phyloP scores from a whole-genome alignment of 2,797 vertebrate species.

The Eremophila alpestris region DNA sequence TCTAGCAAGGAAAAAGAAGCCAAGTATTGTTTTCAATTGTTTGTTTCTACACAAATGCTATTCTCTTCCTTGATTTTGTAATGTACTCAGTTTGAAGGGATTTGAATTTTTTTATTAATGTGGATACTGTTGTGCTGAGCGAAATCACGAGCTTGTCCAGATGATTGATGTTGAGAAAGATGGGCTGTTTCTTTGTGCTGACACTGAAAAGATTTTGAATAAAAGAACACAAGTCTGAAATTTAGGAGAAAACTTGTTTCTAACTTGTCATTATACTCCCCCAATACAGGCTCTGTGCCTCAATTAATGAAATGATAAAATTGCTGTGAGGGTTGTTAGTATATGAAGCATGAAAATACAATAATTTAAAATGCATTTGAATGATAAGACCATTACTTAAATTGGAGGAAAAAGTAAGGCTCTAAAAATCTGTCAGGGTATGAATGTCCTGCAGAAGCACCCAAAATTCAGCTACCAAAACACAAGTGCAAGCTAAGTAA shows the following conservation, averaged over 20 bases:
- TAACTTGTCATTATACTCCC: background rate
- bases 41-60: constrained; percentile 55
- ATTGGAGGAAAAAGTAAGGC: background rate
- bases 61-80: constrained; percentile 57
- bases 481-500: background rate
- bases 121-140: background rate
- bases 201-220: constrained; percentile 2
- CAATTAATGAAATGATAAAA: background rate
- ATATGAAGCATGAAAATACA: background rate
- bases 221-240: background rate
- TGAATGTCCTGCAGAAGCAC: background rate
- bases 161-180: constrained; percentile 19
- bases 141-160: constrained; percentile 41
- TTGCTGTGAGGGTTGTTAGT: background rate
- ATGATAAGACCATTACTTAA: background rate
- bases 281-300: background rate
- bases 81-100: constrained; percentile 27
- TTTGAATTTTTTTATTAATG: background rate
- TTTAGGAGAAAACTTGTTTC: background rate
- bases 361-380: background rate
- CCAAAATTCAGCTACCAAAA: background rate
- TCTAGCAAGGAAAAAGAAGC: constrained; percentile 37
- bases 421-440: background rate
- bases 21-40: constrained; percentile 46
- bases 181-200: constrained; percentile 10